Evolutionary conservation across 1,140 invertebrate genomes (phyloP), one percentile per base, ranked within the genome.

Genomic region (Drosophila ercepeae): DNA sequence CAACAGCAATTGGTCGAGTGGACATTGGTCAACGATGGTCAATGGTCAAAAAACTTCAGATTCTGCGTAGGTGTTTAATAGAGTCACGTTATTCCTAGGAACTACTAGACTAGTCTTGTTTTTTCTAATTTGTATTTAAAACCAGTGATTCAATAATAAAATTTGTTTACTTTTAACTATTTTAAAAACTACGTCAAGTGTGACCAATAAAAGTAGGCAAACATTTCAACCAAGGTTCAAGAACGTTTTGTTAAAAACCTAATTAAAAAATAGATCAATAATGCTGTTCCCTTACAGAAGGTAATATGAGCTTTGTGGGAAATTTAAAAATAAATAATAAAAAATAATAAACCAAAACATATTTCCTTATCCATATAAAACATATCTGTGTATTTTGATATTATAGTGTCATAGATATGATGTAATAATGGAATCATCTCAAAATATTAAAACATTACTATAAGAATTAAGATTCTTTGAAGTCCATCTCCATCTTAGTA

Each of bases 1-100:
- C 39, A n/a, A 34, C 34, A 39, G 27, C 41, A 34, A 65, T 32
- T 53, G 61, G 46, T 45, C 23, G 61, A 64, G 55, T 39, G 36
- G n/a, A 2, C 29, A 11, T 39, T 39, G 36, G 36, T 39, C n/a
- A 16, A 14, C 16, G 36, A 13, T 39, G 36, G 36, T 39, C n/a
- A 16, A 14, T 39, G 36, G 36, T 16, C 36, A 39, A 39, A 9
- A 14, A 13, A 39, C 36, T 16, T 3, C 13, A 39, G 36, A 7
- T 16, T 39, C 36, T 32, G 29, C 11, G 29, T 11, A 32, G 29
- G 29, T 9, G 29, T 9, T 32, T 32, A 32, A 32, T 32, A 32
- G 9, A 32, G 29, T 32, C 29, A 32, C 29, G 29, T 32, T 32
- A n/a, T 32, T 32, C 29, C 29, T 32, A n/a, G 29, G 29, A 32